Percentiles rank a stretch among this genome's conserved stretches.
These are phyloP conservation scores for Apis mellifera DNA, from an alignment of 1,140 invertebrate species.

Conservation along the genomic window DNA sequence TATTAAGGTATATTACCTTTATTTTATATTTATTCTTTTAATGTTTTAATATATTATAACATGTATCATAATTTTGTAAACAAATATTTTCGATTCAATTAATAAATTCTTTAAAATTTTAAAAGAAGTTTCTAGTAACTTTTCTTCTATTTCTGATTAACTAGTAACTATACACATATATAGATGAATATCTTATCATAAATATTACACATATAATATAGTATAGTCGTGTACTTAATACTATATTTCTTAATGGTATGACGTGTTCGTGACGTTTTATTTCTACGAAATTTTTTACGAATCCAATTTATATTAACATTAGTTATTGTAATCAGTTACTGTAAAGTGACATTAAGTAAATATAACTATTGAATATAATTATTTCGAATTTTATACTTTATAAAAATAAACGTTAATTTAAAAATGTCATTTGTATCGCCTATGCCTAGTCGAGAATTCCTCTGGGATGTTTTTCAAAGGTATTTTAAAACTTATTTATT, in stretches of 20 bases:
- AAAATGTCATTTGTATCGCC: constrained; percentile 83
- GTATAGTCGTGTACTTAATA: neutral
- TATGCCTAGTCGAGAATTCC: constrained; percentile 88
- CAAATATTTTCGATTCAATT: neutral
- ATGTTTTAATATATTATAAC: neutral
- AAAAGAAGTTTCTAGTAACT: neutral
- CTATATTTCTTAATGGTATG: neutral
- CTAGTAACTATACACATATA: neutral
- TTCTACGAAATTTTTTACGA: neutral
- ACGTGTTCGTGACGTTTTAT: constrained; percentile 21
- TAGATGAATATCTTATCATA: no score
- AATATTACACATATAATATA: neutral
- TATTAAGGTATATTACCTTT: neutral
- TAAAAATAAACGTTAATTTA: neutral
- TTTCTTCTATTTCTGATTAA: neutral
- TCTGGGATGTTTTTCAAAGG: constrained; percentile 92
- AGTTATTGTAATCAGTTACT: neutral
- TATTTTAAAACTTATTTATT: constrained; percentile 70
- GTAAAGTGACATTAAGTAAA: neutral
- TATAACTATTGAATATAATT: neutral
- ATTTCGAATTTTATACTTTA: neutral
- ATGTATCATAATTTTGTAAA: neutral
- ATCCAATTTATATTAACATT: neutral
- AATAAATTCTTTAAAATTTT: neutral
- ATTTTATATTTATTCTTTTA: constrained; percentile 9